Evolutionary conservation across 2,113 vertebrate species (phyloP).

Genomic region (Nasalis larvatus): DNA sequence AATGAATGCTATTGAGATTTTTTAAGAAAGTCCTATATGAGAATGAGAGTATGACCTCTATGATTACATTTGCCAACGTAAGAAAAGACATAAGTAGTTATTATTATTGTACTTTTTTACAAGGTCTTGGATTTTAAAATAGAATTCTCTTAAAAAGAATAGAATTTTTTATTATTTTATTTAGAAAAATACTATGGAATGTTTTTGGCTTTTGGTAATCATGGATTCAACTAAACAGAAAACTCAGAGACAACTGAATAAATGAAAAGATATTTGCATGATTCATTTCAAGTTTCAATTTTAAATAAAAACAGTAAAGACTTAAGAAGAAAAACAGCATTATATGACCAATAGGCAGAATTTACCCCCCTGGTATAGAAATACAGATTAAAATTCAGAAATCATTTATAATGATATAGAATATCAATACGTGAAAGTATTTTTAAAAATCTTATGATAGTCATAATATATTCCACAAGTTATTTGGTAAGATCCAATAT

Average conservation of each 20-base stretch:
- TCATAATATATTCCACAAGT: neutral
- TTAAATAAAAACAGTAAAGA: slow-evolving; percentile 1
- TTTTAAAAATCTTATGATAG: neutral
- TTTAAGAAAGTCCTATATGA: neutral
- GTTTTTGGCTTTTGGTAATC: neutral
- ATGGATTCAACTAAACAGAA: neutral
- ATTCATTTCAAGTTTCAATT: neutral
- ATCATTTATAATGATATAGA: neutral
- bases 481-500: neutral
- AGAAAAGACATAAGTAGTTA: neutral
- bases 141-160: neutral
- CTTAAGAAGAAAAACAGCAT: neutral
- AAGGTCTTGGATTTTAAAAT: neutral
- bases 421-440: neutral
- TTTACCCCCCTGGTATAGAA: neutral
- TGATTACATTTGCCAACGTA: neutral
- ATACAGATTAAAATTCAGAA: neutral
- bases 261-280: neutral
- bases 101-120: neutral
- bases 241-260: neutral
- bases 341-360: neutral
- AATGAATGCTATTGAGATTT: neutral
- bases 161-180: neutral
- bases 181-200: neutral
- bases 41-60: neutral